phyloP scores from a whole-genome alignment of 1,140 invertebrate genomes.

The Nomia melanderi region DNA sequence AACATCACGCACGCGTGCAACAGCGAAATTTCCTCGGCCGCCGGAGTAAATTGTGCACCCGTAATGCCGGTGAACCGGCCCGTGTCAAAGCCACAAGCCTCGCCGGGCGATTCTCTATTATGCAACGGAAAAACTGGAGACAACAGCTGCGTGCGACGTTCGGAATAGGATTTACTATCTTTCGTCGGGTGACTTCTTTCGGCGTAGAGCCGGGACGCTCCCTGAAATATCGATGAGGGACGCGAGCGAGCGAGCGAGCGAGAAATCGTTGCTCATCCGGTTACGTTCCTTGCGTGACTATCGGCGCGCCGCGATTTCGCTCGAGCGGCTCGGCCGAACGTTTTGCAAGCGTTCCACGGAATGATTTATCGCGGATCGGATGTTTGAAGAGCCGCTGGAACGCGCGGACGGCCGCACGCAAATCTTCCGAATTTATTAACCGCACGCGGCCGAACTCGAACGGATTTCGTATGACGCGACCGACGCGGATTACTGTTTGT shows the following conservation, averaged over 20 bases:
- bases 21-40: no score
- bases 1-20: no score
- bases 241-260: conserved; percentile 9
- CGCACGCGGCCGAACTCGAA: neutral
- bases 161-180: conserved; percentile 57
- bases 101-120: conserved; percentile 49
- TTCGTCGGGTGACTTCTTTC: conserved; percentile 38
- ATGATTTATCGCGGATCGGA: conserved; percentile 24
- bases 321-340: neutral
- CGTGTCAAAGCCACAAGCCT: conserved; percentile 53
- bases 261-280: conserved; percentile 25
- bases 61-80: neutral
- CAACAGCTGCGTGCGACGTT: conserved; percentile 51
- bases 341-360: conserved; percentile 2
- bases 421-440: conserved; percentile 32
- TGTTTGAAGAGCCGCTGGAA: neutral
- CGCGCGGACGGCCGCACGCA: neutral
- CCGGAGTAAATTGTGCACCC: conserved; percentile 16
- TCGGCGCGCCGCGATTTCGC: neutral
- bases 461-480: neutral
- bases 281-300: conserved; percentile 3
- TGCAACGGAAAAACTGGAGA: conserved; percentile 53
- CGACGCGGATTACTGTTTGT: conserved; percentile 2
- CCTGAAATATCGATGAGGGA: conserved; percentile 45
- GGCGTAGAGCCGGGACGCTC: conserved; percentile 6